Evolutionary conservation across 1,140 invertebrate species (phyloP).

Genomic region (Archegozetes longisetosus): DNA sequence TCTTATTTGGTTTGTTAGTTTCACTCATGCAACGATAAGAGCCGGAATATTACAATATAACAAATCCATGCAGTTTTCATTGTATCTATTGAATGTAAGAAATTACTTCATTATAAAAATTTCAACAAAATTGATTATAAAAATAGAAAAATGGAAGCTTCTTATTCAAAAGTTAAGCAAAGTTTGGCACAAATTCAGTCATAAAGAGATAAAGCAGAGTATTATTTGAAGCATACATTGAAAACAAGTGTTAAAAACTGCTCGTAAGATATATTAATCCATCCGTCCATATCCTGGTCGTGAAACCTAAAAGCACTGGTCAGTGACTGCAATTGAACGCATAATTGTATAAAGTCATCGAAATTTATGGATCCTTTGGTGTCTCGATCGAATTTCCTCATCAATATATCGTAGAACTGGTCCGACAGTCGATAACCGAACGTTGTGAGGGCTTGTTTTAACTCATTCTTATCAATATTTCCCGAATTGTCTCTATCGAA

Average conservation of each 20-base stretch:
- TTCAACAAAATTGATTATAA: too few relatives aligned
- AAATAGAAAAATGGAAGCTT: too few relatives aligned
- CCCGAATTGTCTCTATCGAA: conserved; percentile 90
- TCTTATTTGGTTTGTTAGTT: too few relatives aligned
- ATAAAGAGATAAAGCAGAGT: too few relatives aligned
- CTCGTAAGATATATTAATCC: conserved; percentile 91
- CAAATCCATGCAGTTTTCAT: too few relatives aligned
- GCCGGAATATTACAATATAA: too few relatives aligned
- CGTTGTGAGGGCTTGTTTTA: conserved; percentile 69
- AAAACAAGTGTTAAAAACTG: conserved; percentile 93
- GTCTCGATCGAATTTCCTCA: conserved; percentile 83
- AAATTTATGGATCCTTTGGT: conserved; percentile 62
- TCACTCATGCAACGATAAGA: too few relatives aligned
- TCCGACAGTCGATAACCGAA: conserved; percentile 81
- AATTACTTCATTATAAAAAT: too few relatives aligned
- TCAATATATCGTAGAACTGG: conserved; percentile 55
- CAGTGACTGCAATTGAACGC: conserved; percentile 74
- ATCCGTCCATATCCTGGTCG: conserved; percentile 84
- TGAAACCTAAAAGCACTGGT: conserved; percentile 71
- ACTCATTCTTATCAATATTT: conserved; percentile 79
- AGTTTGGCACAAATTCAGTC: too few relatives aligned
- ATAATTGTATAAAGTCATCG: conserved; percentile 97
- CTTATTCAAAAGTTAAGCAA: too few relatives aligned
- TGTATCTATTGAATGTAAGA: too few relatives aligned
- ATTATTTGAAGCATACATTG: conserved; percentile 30